Conservation (phyloP, 2,113 vertebrate species). For the Gnathonemus longibarbis region DNA sequence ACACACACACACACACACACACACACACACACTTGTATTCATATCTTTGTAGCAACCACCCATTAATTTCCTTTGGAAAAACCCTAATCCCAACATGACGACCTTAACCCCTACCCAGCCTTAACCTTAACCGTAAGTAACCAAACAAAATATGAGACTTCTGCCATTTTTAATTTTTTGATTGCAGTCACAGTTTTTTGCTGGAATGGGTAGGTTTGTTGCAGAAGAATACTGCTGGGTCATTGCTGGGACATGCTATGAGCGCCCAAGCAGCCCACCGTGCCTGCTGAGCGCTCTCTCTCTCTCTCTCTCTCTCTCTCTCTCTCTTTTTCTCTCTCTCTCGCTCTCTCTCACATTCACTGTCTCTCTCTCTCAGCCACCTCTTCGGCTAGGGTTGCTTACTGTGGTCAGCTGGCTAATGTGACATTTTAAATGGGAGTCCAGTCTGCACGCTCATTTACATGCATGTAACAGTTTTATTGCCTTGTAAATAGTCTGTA, state of each 20-base stretch:
- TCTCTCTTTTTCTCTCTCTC: not conserved
- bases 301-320: not conserved
- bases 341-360: not conserved
- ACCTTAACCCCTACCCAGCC: too few relatives aligned
- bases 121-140: too few relatives aligned
- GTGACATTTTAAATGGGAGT: too few relatives aligned
- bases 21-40: not conserved
- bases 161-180: not conserved
- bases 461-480: too few relatives aligned
- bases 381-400: not conserved
- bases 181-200: not conserved
- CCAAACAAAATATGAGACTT: not conserved
- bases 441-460: too few relatives aligned
- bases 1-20: not conserved
- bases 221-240: not conserved
- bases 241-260: not conserved
- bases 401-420: too few relatives aligned
- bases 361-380: not conserved
- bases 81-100: not conserved
- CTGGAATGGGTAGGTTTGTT: too few relatives aligned
- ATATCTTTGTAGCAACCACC: not conserved
- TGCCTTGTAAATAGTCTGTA: too few relatives aligned
- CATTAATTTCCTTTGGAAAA: not conserved
- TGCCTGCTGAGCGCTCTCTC: not conserved
- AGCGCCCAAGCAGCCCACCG: not conserved